Evolutionary conservation across 1,140 invertebrate species (phyloP), one percentile per base, ranked within the genome.

Genomic region (Portunus trituberculatus): DNA sequence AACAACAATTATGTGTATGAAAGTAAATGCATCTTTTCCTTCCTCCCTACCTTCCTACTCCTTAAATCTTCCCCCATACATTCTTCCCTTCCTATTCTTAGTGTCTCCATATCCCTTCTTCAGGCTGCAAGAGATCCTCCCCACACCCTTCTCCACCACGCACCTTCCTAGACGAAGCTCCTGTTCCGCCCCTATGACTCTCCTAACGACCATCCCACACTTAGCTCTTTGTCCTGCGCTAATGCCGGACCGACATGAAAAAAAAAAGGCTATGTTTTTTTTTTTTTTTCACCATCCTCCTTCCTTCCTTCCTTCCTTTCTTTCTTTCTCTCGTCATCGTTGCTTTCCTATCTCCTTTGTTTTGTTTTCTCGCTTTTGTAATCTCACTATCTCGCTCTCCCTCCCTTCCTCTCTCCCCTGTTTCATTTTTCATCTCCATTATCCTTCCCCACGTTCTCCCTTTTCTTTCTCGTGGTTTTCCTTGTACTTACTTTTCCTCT

Each of bases 351-450:
- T 87, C 84, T 20, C 8, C 84, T n/a, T 25, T 25, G 1, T 46
- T 89, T 12, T 89, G 87, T n/a, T 31, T 45, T 89, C 87, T n/a
- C 8, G 45, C 87, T 31, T 89, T 89, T 89, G 20, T 32, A 6
- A 29, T 46, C 46, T 14, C 52, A 59, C 52, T 59, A 59, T 59
- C 46, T 48, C 45, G 4, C 89, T 28, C 10, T 48, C 46, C 89
- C n/a, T 28, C 89, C n/a, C 89, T 14, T 91, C 87, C 87, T 7
- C 45, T 76, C 67, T 76, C 67, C 6, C n/a, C 52, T 12, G 16
- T 48, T 48, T 46, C 45, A 46, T 52, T 25, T 48, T 48, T 91
- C 45, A 48, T 52, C 89, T 28, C 29, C 45, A 14, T 28, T 91
- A n/a, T 91, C 3, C 31, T 10, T n/a, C 45, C 86, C 14, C 16